These are phyloP conservation scores for Leptopilina boulardi DNA, from an alignment of 1,140 invertebrate species.

Conservation along the genomic window DNA sequence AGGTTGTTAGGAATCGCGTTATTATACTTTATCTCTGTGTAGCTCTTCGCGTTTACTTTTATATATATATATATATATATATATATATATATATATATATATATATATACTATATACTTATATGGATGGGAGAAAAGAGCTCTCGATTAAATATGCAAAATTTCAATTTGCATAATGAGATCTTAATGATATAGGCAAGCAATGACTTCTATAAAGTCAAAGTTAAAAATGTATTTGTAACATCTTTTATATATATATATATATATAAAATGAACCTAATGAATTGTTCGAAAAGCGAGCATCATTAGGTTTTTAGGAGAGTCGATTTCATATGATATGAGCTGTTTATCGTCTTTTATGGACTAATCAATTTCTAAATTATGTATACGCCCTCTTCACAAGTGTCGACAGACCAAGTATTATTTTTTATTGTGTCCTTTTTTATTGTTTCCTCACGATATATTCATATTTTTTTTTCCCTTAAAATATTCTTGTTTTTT, in stretches of 20 bases:
- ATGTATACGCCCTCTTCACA: too few relatives aligned
- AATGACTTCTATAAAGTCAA: conserved; percentile 43
- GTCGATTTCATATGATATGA: conserved; percentile 1
- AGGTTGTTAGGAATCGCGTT: conserved; percentile 74
- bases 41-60: conserved; percentile 63
- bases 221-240: conserved; percentile 42
- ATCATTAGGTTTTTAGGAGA: conserved; percentile 32
- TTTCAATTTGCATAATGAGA: conserved; percentile 75
- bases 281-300: conserved; percentile 44
- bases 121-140: conserved; percentile 57
- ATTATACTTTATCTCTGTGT: conserved; percentile 74
- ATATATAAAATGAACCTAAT: conserved; percentile 44
- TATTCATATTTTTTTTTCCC: too few relatives aligned
- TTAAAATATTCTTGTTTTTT: too few relatives aligned
- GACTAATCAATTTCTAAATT: background rate
- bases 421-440: too few relatives aligned
- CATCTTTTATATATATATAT: too few relatives aligned
- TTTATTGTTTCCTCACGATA: too few relatives aligned
- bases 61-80: too few relatives aligned
- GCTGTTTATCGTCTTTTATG: conserved; percentile 5
- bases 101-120: too few relatives aligned
- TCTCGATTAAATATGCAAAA: conserved; percentile 73
- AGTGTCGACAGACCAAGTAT: background rate
- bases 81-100: too few relatives aligned
- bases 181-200: conserved; percentile 71